Percentiles rank a stretch among this genome's conserved stretches.
Evolutionary conservation across 2,888 invertebrate genomes (phyloP).

Genomic region (Parnassius orleans): DNA sequence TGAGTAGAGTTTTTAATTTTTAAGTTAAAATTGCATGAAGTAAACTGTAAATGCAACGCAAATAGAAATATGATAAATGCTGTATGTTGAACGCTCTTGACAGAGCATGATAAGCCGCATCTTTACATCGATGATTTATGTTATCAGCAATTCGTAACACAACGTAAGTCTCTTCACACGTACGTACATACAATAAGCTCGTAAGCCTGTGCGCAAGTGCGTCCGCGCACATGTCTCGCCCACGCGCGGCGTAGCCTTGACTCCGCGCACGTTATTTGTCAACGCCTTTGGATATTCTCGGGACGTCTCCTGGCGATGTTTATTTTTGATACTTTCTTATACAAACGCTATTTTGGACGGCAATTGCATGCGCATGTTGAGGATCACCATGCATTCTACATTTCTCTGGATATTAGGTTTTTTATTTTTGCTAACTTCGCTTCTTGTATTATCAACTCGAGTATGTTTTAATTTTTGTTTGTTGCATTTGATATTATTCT

Average conservation of each 20-base stretch:
- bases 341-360: constrained; percentile 14
- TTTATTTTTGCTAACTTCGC: not conserved
- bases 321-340: constrained; percentile 19
- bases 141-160: not conserved
- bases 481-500: too few relatives aligned
- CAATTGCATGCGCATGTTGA: constrained; percentile 6
- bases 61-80: too few relatives aligned
- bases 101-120: too few relatives aligned
- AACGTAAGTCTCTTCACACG: not conserved
- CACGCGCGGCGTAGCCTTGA: constrained; percentile 29
- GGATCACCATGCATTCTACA: not conserved
- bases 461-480: too few relatives aligned
- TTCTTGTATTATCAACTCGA: too few relatives aligned
- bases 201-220: constrained; percentile 1
- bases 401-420: not conserved
- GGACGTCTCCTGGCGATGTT: constrained; percentile 11
- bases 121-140: not conserved
- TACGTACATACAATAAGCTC: not conserved
- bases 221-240: constrained; percentile 14
- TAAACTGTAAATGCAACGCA: too few relatives aligned
- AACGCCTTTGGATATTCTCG: constrained; percentile 20
- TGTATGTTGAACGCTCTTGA: too few relatives aligned
- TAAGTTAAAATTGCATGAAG: too few relatives aligned
- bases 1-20: too few relatives aligned
- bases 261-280: constrained; percentile 31